These are phyloP conservation scores for Fragariocoptes setiger DNA, from an alignment of 1,140 invertebrate species.

Conservation along the genomic window DNA sequence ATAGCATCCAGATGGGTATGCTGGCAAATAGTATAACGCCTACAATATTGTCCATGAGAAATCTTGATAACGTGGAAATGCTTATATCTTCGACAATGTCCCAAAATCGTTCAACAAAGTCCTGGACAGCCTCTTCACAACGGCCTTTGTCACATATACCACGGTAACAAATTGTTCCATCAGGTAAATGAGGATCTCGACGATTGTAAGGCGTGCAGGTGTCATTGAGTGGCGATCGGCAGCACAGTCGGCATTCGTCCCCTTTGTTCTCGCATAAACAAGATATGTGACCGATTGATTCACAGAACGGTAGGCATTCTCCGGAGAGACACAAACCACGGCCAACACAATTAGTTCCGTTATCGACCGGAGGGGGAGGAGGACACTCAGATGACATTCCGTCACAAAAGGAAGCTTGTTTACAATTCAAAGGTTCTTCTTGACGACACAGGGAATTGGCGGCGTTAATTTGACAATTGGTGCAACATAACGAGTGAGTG, in stretches of 20 bases:
- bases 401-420: constrained; percentile 32
- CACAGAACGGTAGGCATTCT: constrained; percentile 64
- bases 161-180: constrained; percentile 77
- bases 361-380: constrained; percentile 46
- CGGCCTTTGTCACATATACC: constrained; percentile 81
- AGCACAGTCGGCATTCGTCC: constrained; percentile 60
- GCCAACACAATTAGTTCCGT: constrained; percentile 53
- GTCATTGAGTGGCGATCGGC: constrained; percentile 54
- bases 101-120: constrained; percentile 77
- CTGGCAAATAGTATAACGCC: constrained; percentile 59
- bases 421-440: constrained; percentile 54
- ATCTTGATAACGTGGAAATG: constrained; percentile 43
- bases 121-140: constrained; percentile 72
- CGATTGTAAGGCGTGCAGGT: constrained; percentile 63
- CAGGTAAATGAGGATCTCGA: constrained; percentile 39
- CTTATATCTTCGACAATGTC: constrained; percentile 85
- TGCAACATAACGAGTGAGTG: constrained; percentile 74
- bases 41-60: constrained; percentile 49
- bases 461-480: constrained; percentile 50
- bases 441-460: constrained; percentile 39
- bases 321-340: constrained; percentile 50
- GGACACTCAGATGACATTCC: constrained; percentile 16
- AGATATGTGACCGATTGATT: constrained; percentile 57
- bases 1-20: constrained; percentile 61
- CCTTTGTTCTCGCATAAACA: constrained; percentile 72